Percentiles rank a stretch among this genome's conserved stretches.
These are phyloP conservation scores for Hycleus phaleratus DNA, from an alignment of 1,140 invertebrate genomes.

Conservation along the genomic window DNA sequence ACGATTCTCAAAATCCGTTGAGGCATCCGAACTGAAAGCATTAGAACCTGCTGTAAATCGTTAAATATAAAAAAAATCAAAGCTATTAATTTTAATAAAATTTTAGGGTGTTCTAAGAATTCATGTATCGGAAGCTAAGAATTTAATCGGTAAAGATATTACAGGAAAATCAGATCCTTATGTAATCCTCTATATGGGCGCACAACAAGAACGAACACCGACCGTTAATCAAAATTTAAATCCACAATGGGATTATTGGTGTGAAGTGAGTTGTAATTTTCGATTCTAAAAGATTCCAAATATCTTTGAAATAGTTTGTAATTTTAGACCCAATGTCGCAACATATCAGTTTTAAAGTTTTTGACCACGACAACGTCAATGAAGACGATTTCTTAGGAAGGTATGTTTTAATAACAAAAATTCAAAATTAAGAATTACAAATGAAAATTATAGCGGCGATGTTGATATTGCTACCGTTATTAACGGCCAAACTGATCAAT, in stretches of 20 bases:
- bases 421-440: background rate
- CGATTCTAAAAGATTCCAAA: background rate
- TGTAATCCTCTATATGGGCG: constrained; percentile 74
- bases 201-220: constrained; percentile 75
- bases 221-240: constrained; percentile 86
- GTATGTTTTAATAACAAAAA: constrained; percentile 42
- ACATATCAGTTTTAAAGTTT: constrained; percentile 46
- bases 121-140: constrained; percentile 80
- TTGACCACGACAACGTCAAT: constrained; percentile 71
- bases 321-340: constrained; percentile 29
- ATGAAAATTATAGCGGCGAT: constrained; percentile 35
- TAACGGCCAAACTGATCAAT: constrained; percentile 64
- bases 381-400: constrained; percentile 74
- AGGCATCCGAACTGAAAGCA: constrained; percentile 67
- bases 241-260: constrained; percentile 89
- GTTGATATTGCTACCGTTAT: constrained; percentile 57
- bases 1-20: constrained; percentile 68
- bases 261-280: constrained; percentile 52
- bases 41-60: constrained; percentile 74
- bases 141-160: constrained; percentile 85
- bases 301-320: constrained; percentile 24
- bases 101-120: constrained; percentile 71
- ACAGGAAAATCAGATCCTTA: constrained; percentile 95
- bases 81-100: constrained; percentile 5
- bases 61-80: background rate